Conservation (phyloP, 2,888 invertebrate genomes). For the Tuberolachnus salignus region DNA sequence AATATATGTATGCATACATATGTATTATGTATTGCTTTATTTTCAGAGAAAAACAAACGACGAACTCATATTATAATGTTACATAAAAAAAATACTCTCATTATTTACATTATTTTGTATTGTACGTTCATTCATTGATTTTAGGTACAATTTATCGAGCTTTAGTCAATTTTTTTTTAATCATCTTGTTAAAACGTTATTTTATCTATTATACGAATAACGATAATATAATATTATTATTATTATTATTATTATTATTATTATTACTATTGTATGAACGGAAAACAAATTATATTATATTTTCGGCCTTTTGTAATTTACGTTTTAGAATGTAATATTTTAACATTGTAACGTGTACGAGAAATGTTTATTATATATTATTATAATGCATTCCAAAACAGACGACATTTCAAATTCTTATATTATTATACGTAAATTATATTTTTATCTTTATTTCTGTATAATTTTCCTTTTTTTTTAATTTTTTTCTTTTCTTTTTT, state of each 20-base stretch:
- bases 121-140: slow-evolving; percentile 32
- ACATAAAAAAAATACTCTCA: slow-evolving; percentile 4
- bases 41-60: slow-evolving; percentile 26
- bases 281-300: slow-evolving; percentile 35
- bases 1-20: no score
- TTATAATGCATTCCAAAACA: slow-evolving; percentile 21
- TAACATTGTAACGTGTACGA: not conserved
- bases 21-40: slow-evolving; percentile 25
- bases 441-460: not conserved
- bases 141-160: slow-evolving; percentile 20
- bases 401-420: slow-evolving; percentile 25
- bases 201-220: not conserved
- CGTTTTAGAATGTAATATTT: slow-evolving; percentile 23
- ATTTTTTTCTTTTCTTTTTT: not conserved
- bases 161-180: slow-evolving; percentile 44
- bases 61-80: slow-evolving; percentile 8
- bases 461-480: slow-evolving; percentile 20
- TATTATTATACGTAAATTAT: not conserved
- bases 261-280: slow-evolving; percentile 1
- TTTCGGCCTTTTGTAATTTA: slow-evolving; percentile 24
- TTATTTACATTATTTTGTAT: slow-evolving; percentile 32
- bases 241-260: slow-evolving; percentile 1
- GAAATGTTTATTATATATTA: slow-evolving; percentile 32
- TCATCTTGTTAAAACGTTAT: slow-evolving; percentile 41
- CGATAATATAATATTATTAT: not conserved